These are phyloP conservation scores for Carcina quercana DNA, from an alignment of 2,888 invertebrate species.

Conservation along the genomic window DNA sequence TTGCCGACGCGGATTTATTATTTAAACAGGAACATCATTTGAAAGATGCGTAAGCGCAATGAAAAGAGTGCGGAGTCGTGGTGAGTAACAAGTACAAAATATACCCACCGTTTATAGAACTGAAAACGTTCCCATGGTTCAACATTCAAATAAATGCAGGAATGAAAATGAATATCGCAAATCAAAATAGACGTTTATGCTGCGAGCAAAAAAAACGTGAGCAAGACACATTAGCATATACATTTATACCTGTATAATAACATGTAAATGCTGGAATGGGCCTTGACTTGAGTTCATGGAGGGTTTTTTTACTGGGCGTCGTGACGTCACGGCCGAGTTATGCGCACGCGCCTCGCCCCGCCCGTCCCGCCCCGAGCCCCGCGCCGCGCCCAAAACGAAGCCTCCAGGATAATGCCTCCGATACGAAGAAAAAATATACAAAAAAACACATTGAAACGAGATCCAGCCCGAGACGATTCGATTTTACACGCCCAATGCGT, in stretches of 20 bases:
- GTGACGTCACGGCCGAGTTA: slow-evolving; percentile 65
- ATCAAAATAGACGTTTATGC: slow-evolving; percentile 18
- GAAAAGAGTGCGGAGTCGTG: no score
- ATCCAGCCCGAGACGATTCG: slow-evolving; percentile 49
- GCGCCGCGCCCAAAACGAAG: slow-evolving; percentile 24
- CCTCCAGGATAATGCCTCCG: slow-evolving; percentile 60
- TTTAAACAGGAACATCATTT: no score
- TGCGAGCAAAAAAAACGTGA: slow-evolving; percentile 28
- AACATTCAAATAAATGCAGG: slow-evolving; percentile 13
- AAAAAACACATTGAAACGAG: slow-evolving; percentile 55
- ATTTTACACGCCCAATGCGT: slow-evolving; percentile 54
- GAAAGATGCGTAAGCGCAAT: no score
- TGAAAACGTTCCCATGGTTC: slow-evolving; percentile 6
- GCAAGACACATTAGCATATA: slow-evolving; percentile 35
- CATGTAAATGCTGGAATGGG: slow-evolving; percentile 46
- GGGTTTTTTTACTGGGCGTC: slow-evolving; percentile 55
- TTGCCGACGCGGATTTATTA: no score
- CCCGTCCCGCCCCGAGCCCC: slow-evolving; percentile 10
- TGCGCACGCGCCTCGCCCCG: slow-evolving; percentile 30
- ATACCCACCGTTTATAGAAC: no score
- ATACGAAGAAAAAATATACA: slow-evolving; percentile 65
- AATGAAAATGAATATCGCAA: slow-evolving; percentile 16
- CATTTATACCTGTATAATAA: slow-evolving; percentile 26
- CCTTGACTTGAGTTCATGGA: slow-evolving; percentile 66
- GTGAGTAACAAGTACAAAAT: no score